Evolutionary conservation across 2,888 invertebrate species (phyloP).

Genomic region (Thereva unica): DNA sequence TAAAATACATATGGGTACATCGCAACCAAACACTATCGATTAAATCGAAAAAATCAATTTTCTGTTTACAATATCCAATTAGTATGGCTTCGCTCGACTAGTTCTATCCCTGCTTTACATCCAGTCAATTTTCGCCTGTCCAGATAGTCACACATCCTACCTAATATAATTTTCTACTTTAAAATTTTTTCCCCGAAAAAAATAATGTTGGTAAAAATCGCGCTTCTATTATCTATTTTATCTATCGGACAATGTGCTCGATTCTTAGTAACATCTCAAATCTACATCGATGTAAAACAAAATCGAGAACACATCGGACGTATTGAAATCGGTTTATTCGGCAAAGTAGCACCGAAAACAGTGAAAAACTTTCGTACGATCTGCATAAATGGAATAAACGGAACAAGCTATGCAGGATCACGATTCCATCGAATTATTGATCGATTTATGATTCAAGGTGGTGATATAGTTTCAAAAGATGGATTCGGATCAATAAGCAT

Average conservation of each 20-base stretch:
- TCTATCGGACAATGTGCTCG: slow-evolving; percentile 61
- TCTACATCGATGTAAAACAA: slow-evolving; percentile 79
- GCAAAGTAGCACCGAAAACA: slow-evolving; percentile 78
- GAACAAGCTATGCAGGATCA: slow-evolving; percentile 76
- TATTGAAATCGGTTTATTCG: slow-evolving; percentile 83
- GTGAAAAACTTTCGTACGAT: slow-evolving; percentile 85
- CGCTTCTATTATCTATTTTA: slow-evolving; percentile 22
- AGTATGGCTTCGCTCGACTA: no score
- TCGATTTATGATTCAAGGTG: slow-evolving; percentile 92
- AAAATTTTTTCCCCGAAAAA: not conserved
- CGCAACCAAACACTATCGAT: no score
- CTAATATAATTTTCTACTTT: no score
- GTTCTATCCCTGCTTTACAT: no score
- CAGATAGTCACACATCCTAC: no score
- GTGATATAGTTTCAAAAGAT: slow-evolving; percentile 77
- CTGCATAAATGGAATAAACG: slow-evolving; percentile 74
- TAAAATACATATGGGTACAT: no score
- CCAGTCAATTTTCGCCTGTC: no score
- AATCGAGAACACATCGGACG: slow-evolving; percentile 74
- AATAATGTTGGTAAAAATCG: slow-evolving; percentile 24
- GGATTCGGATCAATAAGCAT: slow-evolving; percentile 85
- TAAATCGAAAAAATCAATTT: no score
- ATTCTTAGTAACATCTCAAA: slow-evolving; percentile 76
- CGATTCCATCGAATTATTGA: slow-evolving; percentile 84
- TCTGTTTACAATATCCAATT: no score